A percentile compares a stretch with the other conserved stretches of the same genome.
phyloP scores from a whole-genome alignment of 2,888 invertebrate species.

The Pristionchus arcanus region DNA sequence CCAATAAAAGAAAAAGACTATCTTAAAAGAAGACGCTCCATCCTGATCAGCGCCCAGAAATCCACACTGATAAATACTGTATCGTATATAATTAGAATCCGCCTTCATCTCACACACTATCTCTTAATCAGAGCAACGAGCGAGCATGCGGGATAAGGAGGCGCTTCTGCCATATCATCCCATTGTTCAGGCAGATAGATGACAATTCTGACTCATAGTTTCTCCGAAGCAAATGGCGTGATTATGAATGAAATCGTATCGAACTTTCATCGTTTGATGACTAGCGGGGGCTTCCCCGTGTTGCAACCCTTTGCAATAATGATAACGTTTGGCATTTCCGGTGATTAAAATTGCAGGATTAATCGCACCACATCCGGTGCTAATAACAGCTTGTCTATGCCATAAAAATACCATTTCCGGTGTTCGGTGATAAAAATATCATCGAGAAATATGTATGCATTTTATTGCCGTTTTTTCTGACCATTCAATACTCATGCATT shows the following conservation, averaged over 20 bases:
- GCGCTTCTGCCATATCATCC: neutral
- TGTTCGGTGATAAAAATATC: neutral
- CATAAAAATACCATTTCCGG: neutral
- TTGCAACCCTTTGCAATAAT: neutral
- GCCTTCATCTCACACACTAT: too few species aligned
- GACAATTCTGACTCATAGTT: neutral
- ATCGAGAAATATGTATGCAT: neutral
- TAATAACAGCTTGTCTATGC: neutral
- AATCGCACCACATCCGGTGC: neutral
- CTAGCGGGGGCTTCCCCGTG: neutral
- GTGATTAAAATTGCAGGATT: neutral
- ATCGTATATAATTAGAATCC: too few species aligned
- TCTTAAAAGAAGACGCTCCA: too few species aligned
- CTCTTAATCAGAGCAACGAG: too few species aligned
- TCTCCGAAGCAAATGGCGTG: neutral
- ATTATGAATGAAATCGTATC: neutral
- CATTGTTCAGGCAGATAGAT: neutral
- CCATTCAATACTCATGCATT: too few species aligned
- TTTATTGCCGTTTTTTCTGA: too few species aligned
- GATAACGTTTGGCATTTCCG: constrained; percentile 11
- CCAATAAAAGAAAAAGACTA: too few species aligned
- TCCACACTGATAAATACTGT: too few species aligned
- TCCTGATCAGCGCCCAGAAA: too few species aligned
- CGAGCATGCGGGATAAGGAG: too few species aligned
- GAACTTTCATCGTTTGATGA: neutral